A percentile compares a stretch with the other conserved stretches of the same genome.
These are phyloP conservation scores for Montipora efflorescens DNA, from an alignment of 64 coral and sea anemone species.

Conservation along the genomic window DNA sequence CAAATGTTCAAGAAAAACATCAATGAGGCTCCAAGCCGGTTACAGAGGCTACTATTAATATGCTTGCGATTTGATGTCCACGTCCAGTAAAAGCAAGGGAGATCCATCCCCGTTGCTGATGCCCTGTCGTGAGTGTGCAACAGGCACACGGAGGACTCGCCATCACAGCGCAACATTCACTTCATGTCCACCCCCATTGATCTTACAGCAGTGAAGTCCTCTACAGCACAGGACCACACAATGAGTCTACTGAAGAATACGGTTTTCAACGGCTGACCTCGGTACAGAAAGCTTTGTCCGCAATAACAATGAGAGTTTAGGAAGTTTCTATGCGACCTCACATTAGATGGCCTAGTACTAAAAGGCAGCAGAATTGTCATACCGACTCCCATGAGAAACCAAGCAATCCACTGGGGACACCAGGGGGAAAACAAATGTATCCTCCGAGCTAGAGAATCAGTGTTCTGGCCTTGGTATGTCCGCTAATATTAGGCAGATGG, in stretches of 20 bases:
- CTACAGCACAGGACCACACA: not conserved
- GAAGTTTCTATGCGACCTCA: not conserved
- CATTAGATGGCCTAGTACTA: not conserved
- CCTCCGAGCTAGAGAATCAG: not conserved
- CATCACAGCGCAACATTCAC: not conserved
- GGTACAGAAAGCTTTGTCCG: not conserved
- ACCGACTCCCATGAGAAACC: not conserved
- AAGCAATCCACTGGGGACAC: conserved; percentile 1
- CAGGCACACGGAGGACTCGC: not conserved
- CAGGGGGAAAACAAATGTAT: conserved; percentile 9
- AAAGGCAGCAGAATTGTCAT: not conserved
- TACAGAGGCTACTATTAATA: too few species aligned
- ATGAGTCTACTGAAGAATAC: not conserved
- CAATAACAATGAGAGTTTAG: not conserved
- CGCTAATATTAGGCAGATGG: too few species aligned
- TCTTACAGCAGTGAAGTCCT: conserved; percentile 3
- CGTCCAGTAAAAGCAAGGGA: too few species aligned
- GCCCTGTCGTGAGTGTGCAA: too few species aligned
- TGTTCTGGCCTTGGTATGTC: not conserved
- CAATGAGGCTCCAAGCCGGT: too few species aligned
- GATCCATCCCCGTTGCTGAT: too few species aligned
- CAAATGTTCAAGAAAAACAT: too few species aligned
- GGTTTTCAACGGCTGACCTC: conserved; percentile 29
- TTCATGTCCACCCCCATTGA: conserved; percentile 24
- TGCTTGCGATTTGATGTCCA: too few species aligned